phyloP scores from a whole-genome alignment of 2,888 invertebrate genomes.

The Dicranocentrus wangi region DNA sequence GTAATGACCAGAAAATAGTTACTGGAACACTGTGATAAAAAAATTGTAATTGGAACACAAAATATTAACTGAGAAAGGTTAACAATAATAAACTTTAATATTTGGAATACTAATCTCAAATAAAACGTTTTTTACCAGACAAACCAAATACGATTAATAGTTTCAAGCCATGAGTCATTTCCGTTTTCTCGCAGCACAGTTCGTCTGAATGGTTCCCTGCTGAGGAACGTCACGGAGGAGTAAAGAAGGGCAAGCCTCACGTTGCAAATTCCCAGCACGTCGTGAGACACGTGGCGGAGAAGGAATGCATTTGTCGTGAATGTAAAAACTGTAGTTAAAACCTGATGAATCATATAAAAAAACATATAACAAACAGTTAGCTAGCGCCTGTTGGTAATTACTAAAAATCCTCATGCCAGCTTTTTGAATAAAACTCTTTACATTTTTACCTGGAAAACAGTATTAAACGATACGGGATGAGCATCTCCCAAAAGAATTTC shows the following conservation, averaged over 20 bases:
- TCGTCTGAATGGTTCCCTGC: conserved; percentile 91
- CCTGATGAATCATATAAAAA: conserved; percentile 76
- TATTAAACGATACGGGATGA: conserved; percentile 87
- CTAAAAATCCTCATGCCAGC: too few species aligned
- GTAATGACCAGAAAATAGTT: conserved; percentile 82
- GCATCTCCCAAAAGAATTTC: conserved; percentile 78
- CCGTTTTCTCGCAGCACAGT: conserved; percentile 83
- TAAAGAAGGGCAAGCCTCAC: conserved; percentile 92
- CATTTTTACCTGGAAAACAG: conserved; percentile 85
- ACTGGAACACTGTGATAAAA: conserved; percentile 82
- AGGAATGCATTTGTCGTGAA: conserved; percentile 95
- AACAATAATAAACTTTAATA: too few species aligned
- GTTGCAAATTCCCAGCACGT: conserved; percentile 95
- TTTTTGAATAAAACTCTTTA: too few species aligned
- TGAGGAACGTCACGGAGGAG: conserved; percentile 91
- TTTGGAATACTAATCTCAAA: too few species aligned
- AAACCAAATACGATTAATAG: conserved; percentile 94
- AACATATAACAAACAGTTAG: too few species aligned
- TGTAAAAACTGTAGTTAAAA: conserved; percentile 88
- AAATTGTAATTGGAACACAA: too few species aligned
- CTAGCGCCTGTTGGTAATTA: too few species aligned
- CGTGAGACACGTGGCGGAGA: conserved; percentile 90
- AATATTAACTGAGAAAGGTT: too few species aligned
- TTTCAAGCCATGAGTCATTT: conserved; percentile 86
- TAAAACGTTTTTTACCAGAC: conserved; percentile 78